A percentile compares a stretch with the other conserved stretches of the same genome.
phyloP scores from a whole-genome alignment of 2,113 vertebrate genomes.

The Peromyscus leucopus region DNA sequence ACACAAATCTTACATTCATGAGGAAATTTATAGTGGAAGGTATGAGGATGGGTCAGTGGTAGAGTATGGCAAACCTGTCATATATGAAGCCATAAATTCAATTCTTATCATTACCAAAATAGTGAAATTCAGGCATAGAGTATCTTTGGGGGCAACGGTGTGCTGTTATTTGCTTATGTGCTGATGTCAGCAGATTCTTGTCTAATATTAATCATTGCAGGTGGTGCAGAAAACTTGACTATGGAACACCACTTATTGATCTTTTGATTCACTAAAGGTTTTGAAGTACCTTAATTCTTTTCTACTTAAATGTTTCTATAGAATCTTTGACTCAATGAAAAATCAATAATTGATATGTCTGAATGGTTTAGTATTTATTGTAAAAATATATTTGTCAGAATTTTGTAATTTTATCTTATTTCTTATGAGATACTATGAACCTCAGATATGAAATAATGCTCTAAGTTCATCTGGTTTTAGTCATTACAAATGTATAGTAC shows the following conservation, averaged over 20 bases:
- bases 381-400: background rate
- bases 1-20: background rate
- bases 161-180: background rate
- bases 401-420: slow-evolving; percentile 23
- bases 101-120: background rate
- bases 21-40: background rate
- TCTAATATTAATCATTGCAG: background rate
- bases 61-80: background rate
- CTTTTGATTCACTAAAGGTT: background rate
- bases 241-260: background rate
- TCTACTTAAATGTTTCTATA: background rate
- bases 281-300: background rate
- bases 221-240: background rate
- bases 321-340: background rate
- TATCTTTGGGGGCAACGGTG: background rate
- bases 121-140: background rate
- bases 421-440: background rate
- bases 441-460: background rate
- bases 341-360: background rate
- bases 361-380: background rate
- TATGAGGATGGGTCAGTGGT: background rate
- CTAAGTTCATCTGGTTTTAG: background rate
- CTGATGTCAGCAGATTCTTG: background rate
- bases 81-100: fast-evolving
- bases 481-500: background rate